These are phyloP conservation scores for Eupithecia subfuscata DNA, from an alignment of 2,888 invertebrate genomes.

Conservation along the genomic window DNA sequence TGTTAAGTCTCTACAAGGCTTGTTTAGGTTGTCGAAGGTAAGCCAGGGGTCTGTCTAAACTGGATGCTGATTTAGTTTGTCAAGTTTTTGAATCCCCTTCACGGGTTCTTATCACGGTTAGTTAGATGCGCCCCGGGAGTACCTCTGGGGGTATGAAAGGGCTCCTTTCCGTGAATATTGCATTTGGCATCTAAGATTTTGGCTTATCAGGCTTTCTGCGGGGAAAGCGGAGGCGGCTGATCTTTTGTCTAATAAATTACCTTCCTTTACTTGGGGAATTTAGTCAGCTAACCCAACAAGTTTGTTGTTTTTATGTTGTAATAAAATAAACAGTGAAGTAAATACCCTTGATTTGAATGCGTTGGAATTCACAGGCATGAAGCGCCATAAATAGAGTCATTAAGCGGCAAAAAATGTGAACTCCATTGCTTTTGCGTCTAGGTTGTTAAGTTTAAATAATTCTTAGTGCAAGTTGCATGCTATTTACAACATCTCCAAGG, in stretches of 20 bases:
- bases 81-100: constrained; percentile 66
- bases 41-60: constrained; percentile 53
- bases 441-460: constrained; percentile 56
- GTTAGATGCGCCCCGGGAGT: constrained; percentile 69
- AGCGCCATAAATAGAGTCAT: constrained; percentile 59
- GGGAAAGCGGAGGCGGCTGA: constrained; percentile 47
- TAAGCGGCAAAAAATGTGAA: constrained; percentile 50
- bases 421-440: constrained; percentile 39
- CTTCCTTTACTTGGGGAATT: constrained; percentile 33
- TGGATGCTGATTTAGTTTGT: constrained; percentile 65
- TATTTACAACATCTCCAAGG: constrained; percentile 68
- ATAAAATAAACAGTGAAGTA: constrained; percentile 29
- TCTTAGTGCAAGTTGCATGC: constrained; percentile 46
- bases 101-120: constrained; percentile 76
- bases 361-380: constrained; percentile 40
- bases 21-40: constrained; percentile 16
- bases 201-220: constrained; percentile 58
- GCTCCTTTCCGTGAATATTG: constrained; percentile 72
- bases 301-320: constrained; percentile 28
- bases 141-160: constrained; percentile 61
- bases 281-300: constrained; percentile 25
- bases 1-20: constrained; percentile 37
- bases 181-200: constrained; percentile 70
- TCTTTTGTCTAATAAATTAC: constrained; percentile 59
- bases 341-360: constrained; percentile 34